Evolutionary conservation across 2,888 invertebrate species (phyloP), one percentile per base, ranked within the genome.

Genomic region (Meghimatium bilineatum): DNA sequence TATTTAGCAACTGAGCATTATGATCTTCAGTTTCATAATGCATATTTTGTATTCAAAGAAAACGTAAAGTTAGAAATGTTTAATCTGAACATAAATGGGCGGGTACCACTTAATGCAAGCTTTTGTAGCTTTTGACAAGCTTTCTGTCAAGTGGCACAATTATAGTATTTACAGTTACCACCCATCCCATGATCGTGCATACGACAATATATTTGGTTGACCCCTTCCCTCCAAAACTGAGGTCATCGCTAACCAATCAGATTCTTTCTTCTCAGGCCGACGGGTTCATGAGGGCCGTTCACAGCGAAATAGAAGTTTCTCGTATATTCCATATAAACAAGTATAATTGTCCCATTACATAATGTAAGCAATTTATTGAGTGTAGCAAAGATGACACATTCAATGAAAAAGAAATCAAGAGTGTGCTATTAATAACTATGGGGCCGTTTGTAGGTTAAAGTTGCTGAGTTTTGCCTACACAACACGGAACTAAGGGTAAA

Each of bases 171-270:
- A 52, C 32, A 32, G 52, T 20, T 32, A 29, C 74, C 74, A 32
- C 74, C 74, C 74, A 52, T 29, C 84, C 63, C 52, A 29, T 66
- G n/a, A n/a, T 52, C 74, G 67, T 38, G 79, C 67, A 66, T 8
- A 67, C 67, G 76, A 82, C 76, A 82, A 82, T 76, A 49, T 60
- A 20, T 38, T 49, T 44, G 38, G 32, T 75, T 74, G 52, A 67
- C 80, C 84, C 80, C 69, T 38, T 49, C 66, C 78, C 78, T 67
- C 82, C 66, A 60, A 71, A 74, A 72, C 76, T 86, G 85, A 79
- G 83, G 83, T 86, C 86, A 85, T 85, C 80, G 26, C n/a, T 84
- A 86, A 83, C 86, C 86, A 86, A 86, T 86, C 81, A 82, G 77
- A 86, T 38, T n/a, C 74, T 71, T 60, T 66, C 72, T 23, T 60